Evolutionary conservation across 2,797 vertebrate species (phyloP), one percentile per base, ranked within the genome.

Genomic region (Crocodylus rhombifer): DNA sequence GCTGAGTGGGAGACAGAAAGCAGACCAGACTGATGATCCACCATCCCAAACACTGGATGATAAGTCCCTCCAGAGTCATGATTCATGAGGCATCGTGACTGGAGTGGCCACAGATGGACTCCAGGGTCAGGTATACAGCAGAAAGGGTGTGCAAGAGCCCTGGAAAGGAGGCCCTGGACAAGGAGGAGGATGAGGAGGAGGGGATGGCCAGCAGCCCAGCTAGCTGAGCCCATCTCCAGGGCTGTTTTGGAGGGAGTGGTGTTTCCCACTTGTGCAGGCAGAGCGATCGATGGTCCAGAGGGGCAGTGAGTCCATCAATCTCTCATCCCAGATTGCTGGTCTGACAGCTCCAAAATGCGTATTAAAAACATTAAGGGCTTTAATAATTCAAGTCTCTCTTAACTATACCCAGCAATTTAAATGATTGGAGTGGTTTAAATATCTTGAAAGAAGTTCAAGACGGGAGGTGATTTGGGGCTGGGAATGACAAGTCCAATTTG

Each of bases 301-400:
- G 93, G 94, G 93, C 88, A 76, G 91, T 60, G 93, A 94, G 96
- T 95, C 96, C 85, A 95, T 97, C 97, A 93, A 94, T 95, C 97
- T 96, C 88, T 94, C 96, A 87, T 94, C 93, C 87, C 94, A 89
- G 93, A 96, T 92, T 94, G 96, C 87, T 94, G 16, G 26, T 84
- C 90, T 94, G 97, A 96, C 97, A 93, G 95, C 90, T 97, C 95
- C 95, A 97, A 96, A 97, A 97, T 97, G 95, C 94, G 96, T 95
- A 95, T 95, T 90, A 94, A 96, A 77, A 92, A 95, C 97, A 97
- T 97, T 97, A 97, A 97, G 95, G 74, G 82, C 94, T 95, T 97
- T 91, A 97, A 97, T 97, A 97, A 97, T 97, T 97, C 77, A 97
- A 95, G 90, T 77, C 86, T 86, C 97, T 97, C 87, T 97, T 97